Conservation (phyloP, 1,140 invertebrate genomes). For the Reticulitermes speratus region DNA sequence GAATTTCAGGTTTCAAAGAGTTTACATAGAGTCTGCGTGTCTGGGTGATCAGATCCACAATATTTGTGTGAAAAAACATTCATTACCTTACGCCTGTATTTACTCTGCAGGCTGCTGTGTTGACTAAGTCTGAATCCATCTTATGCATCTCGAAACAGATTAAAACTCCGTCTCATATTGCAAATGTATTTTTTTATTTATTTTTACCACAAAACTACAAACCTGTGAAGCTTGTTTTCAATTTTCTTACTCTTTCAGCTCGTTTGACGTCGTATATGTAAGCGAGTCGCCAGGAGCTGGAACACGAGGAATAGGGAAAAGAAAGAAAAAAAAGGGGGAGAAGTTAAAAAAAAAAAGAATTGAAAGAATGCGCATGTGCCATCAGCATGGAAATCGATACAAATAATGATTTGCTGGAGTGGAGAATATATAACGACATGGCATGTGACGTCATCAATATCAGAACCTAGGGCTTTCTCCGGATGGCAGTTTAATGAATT, state of each 20-base stretch:
- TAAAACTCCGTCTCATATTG: background rate
- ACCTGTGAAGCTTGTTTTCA: conserved; percentile 1
- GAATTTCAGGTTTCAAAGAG: too few relatives aligned
- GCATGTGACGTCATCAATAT: conserved; percentile 21
- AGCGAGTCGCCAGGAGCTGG: background rate
- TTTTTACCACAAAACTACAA: background rate
- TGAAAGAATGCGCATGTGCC: conserved; percentile 33
- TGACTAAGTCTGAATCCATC: background rate
- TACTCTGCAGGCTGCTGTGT: background rate
- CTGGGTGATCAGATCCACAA: too few relatives aligned
- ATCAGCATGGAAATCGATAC: conserved; percentile 32
- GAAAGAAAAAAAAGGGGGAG: conserved; percentile 21
- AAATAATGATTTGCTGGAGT: conserved; percentile 35
- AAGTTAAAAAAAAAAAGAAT: background rate
- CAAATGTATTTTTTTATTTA: background rate
- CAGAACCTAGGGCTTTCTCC: conserved; percentile 4
- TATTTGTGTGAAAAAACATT: too few relatives aligned
- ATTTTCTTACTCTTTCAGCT: background rate
- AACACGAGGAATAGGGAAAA: background rate
- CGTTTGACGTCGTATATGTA: background rate
- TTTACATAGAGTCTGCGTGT: too few relatives aligned
- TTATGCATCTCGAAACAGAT: background rate
- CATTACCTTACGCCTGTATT: background rate
- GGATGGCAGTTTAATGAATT: background rate
- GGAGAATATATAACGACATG: conserved; percentile 31